Percentiles rank a stretch among this genome's conserved stretches.
Conservation (phyloP, 2,113 vertebrate genomes). For the Aptenodytes patagonicus region DNA sequence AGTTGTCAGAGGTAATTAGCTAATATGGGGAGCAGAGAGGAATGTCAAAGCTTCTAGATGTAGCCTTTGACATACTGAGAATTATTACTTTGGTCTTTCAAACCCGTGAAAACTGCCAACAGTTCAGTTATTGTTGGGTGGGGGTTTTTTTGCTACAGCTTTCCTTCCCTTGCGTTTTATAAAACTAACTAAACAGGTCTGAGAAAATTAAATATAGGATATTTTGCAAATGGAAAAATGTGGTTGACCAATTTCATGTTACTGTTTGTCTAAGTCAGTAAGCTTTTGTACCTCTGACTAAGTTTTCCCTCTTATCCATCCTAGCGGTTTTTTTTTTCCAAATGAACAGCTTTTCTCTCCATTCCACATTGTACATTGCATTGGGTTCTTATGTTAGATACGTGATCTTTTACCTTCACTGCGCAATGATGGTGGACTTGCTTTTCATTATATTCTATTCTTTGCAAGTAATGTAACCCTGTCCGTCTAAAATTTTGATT, state of each 20-base stretch:
- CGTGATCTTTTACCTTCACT: neutral
- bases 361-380: neutral
- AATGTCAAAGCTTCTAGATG: neutral
- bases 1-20: neutral
- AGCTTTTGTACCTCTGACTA: neutral
- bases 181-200: neutral
- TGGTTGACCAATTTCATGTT: neutral
- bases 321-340: neutral
- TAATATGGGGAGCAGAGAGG: neutral
- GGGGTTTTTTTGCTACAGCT: neutral
- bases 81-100: neutral
- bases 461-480: neutral
- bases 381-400: neutral
- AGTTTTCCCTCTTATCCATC: neutral
- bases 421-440: neutral
- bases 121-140: neutral
- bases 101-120: neutral
- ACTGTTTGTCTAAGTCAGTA: neutral
- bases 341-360: neutral
- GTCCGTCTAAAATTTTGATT: neutral
- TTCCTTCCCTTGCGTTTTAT: neutral
- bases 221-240: neutral
- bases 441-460: neutral
- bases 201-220: neutral
- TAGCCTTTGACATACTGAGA: neutral